Base-by-base conservation (phyloP, 2,888 invertebrate species). In the Dolomedes plantarius region DNA sequence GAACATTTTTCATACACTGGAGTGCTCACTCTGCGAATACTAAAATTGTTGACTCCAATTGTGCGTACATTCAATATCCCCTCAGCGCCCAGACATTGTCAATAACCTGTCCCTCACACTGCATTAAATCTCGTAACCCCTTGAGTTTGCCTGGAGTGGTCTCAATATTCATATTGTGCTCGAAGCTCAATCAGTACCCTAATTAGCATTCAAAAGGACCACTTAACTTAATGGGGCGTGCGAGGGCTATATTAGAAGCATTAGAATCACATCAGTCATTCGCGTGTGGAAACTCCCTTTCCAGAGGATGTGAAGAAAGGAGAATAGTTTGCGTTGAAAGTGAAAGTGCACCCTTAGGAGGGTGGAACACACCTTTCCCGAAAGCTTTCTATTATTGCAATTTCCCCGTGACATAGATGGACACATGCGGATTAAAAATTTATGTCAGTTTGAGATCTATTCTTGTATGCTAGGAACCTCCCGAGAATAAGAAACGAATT, bases 191-290 rank as follows among this genome's bases (percentile, higher is more conserved):
- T 56, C 56, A 5, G 56, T 23, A 56, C 56, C 19, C 16, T 23
- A 56, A 56, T 56, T 56, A 56, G 11, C 23, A 56, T 56, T 56
- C 56, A 19, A 23, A 23, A 23, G 56, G 23, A 56, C 56, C 56
- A 56, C 56, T 56, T 56, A 23, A 23, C 23, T 23, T 56, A 56
- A 56, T 56, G 56, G 23, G 56, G 56, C 56, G 56, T 56, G 56
- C 7, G 46, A 23, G 23, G 23, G 23, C 19, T 32, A 36, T 36
- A 67, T 36, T 1, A 67, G 32, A 9, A 19, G 36, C 67, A 67
- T 67, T 67, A 67, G 23, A 36, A 36, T 3, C 19, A 32, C 67
- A 67, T 67, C 67, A 67, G 19, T 67, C 67, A 67, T 1, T 1
- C 1, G 0, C 23, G 32, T 7, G 67, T 67, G 67, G 67, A n/a